Evolutionary conservation across 2,888 invertebrate genomes (phyloP).

Genomic region (Dasysyrphus albostriatus): DNA sequence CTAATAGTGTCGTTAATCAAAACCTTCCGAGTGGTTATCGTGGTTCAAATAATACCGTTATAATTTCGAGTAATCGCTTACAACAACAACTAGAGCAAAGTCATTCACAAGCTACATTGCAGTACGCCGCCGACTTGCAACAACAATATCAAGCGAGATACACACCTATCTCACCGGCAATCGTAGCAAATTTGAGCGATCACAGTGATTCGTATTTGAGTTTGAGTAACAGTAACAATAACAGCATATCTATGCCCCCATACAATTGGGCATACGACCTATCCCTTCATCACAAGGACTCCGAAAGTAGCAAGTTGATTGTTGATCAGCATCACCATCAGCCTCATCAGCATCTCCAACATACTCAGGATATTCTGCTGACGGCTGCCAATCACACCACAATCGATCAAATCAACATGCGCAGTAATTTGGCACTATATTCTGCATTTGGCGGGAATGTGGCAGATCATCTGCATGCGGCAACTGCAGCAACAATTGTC

Average conservation of each 20-base stretch:
- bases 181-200: slow-evolving; percentile 56
- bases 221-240: slow-evolving; percentile 77
- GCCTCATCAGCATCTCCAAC: slow-evolving; percentile 77
- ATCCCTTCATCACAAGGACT: slow-evolving; percentile 78
- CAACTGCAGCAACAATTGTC: slow-evolving; percentile 56
- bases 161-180: slow-evolving; percentile 66
- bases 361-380: slow-evolving; percentile 78
- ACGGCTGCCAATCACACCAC: slow-evolving; percentile 69
- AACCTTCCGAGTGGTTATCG: slow-evolving; percentile 81
- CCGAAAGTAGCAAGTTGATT: slow-evolving; percentile 64
- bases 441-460: slow-evolving; percentile 61
- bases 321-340: slow-evolving; percentile 16
- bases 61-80: slow-evolving; percentile 79
- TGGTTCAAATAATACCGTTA: slow-evolving; percentile 82
- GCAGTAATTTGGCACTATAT: slow-evolving; percentile 81
- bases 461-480: slow-evolving; percentile 72
- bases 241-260: slow-evolving; percentile 77
- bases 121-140: slow-evolving; percentile 52
- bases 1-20: slow-evolving; percentile 40
- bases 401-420: slow-evolving; percentile 78
- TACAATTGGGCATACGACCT: slow-evolving; percentile 79
- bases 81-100: slow-evolving; percentile 77
- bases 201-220: slow-evolving; percentile 79
- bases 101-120: slow-evolving; percentile 55
- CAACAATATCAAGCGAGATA: slow-evolving; percentile 62